Conservation (phyloP, 2,113 vertebrate genomes). For the Symphodus melops region DNA sequence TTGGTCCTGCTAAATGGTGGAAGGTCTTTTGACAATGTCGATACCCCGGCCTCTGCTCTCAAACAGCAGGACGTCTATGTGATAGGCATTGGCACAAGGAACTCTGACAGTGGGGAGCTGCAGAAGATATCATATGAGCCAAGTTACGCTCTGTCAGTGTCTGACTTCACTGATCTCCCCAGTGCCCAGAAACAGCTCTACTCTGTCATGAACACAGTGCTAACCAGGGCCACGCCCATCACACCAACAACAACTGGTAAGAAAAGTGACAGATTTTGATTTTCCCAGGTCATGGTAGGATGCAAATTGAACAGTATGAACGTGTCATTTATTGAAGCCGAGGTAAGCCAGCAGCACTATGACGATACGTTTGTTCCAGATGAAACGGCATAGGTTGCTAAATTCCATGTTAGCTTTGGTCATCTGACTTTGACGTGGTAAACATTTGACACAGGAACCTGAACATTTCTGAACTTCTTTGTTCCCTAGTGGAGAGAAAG, state of each 20-base stretch:
- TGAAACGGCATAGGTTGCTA: too few relatives aligned
- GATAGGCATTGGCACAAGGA: constrained; percentile 59
- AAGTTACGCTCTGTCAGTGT: constrained; percentile 29
- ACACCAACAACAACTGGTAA: constrained; percentile 28
- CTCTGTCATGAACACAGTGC: constrained; percentile 21
- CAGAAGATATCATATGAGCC: constrained; percentile 43
- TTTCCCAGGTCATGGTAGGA: neutral
- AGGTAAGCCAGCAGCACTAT: neutral
- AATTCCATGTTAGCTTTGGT: neutral
- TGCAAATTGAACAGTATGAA: too few relatives aligned
- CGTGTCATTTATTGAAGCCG: too few relatives aligned
- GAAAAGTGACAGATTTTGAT: neutral
- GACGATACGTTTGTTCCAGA: neutral
- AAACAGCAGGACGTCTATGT: constrained; percentile 55
- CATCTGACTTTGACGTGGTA: neutral
- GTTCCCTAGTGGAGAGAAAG: constrained; percentile 31
- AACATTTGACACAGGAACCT: neutral
- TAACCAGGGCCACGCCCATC: neutral
- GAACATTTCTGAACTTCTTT: constrained; percentile 10
- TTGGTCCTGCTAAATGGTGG: constrained; percentile 68
- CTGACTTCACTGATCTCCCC: constrained; percentile 79
- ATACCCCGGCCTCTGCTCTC: constrained; percentile 53
- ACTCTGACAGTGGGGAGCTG: constrained; percentile 46
- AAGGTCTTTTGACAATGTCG: constrained; percentile 61
- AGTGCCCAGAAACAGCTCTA: constrained; percentile 40